Conservation (phyloP, 2,797 vertebrate genomes). For the Lagodon rhomboides region DNA sequence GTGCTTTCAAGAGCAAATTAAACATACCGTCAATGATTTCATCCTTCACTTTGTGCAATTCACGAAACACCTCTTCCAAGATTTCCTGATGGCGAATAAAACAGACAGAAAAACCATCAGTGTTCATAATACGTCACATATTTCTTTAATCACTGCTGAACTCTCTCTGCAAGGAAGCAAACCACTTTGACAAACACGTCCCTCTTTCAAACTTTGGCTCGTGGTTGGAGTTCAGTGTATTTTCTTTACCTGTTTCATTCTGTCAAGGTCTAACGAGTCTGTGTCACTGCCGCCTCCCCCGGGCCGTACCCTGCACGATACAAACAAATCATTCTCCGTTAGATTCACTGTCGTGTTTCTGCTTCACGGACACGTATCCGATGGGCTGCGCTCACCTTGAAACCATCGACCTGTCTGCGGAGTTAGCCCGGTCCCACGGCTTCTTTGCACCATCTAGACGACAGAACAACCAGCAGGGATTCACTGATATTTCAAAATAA, state of each 20-base stretch:
- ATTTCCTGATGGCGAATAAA: slow-evolving; percentile 89
- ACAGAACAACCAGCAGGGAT: slow-evolving; percentile 21
- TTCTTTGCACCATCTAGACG: slow-evolving; percentile 92
- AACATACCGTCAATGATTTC: slow-evolving; percentile 98
- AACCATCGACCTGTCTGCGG: slow-evolving; percentile 94
- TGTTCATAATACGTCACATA: not conserved
- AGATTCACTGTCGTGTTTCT: not conserved
- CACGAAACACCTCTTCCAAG: slow-evolving; percentile 98
- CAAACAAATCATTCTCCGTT: not conserved
- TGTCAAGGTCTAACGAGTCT: slow-evolving; percentile 96
- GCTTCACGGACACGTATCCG: not conserved
- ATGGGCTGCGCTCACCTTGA: slow-evolving; percentile 88
- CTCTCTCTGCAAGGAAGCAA: not conserved
- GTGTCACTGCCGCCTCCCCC: slow-evolving; percentile 90
- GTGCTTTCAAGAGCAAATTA: not conserved
- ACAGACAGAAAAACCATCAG: slow-evolving; percentile 3
- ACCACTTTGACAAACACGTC: not conserved
- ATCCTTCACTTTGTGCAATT: slow-evolving; percentile 99
- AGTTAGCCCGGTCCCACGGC: slow-evolving; percentile 98
- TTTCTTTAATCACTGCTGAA: not conserved
- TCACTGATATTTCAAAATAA: not conserved
- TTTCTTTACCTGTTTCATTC: slow-evolving; percentile 95
- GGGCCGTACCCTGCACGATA: slow-evolving; percentile 90
- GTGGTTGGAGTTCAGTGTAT: not conserved
- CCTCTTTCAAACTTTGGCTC: not conserved